Evolutionary conservation across 2,113 vertebrate genomes (phyloP).

Genomic region (Psittacara wagleri): DNA sequence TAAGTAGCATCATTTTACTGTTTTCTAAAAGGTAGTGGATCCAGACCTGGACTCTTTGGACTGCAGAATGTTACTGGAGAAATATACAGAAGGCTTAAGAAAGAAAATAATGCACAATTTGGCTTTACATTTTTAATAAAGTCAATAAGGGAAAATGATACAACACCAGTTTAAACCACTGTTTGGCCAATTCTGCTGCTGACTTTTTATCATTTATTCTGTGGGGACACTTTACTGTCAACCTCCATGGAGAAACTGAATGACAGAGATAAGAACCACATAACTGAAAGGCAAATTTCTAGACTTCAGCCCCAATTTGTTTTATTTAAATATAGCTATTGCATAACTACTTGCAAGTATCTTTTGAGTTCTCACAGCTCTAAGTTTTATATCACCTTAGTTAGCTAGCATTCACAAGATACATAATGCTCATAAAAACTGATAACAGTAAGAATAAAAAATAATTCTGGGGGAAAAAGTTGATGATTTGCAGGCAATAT

Average conservation of each 20-base stretch:
- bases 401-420: background rate
- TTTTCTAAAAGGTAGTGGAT: background rate
- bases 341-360: background rate
- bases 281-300: conserved; percentile 4
- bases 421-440: background rate
- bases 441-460: background rate
- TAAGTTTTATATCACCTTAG: background rate
- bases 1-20: background rate
- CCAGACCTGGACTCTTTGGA: background rate
- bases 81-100: background rate
- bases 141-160: background rate
- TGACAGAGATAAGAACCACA: conserved; percentile 8
- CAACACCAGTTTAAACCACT: background rate
- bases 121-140: background rate
- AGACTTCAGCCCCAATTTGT: background rate
- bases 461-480: background rate
- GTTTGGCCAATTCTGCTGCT: background rate
- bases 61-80: background rate
- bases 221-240: background rate
- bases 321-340: conserved; percentile 21
- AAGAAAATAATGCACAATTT: background rate
- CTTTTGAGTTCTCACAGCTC: background rate
- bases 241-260: background rate
- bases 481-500: background rate
- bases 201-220: background rate